Base-by-base conservation (phyloP, 2,888 invertebrate species). In the Himalopsyche anomala region DNA sequence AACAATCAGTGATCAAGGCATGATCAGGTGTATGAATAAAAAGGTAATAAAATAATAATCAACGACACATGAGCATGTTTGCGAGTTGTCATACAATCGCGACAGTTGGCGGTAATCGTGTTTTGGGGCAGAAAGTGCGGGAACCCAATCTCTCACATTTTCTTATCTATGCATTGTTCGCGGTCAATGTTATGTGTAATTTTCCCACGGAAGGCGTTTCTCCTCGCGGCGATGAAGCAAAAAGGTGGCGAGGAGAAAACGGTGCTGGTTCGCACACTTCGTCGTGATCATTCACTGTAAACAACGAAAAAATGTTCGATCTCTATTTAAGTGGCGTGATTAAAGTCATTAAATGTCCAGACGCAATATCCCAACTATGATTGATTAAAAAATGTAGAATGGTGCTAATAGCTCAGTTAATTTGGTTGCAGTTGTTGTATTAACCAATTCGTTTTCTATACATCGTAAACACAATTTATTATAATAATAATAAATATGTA, bases 181-280 rank as follows among this genome's bases (percentile, higher is more conserved):
- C 80, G 80, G 80, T 80, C 80, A 80, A 80, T 80, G 80, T 80
- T 80, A 80, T 40, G 80, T 74, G 74, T 28, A 36, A 74, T 74
- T 74, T 74, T 74, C 74, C 74, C 74, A 74, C 74, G 74, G 36
- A 74, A 74, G 74, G 74, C 74, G 74, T 74, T 74, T 74, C 74
- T 74, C 36, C 36, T 36, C 36, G 51, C 15, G 4, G 51, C 51
- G 51, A 51, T 36, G 74, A 12, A 74, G 74, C 74, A 74, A 74
- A 74, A 38, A 74, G 74, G 74, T 74, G 74, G 74, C 74, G 74
- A 28, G 74, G 74, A 74, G 74, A 74, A 74, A 74, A 74, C 74
- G 74, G 28, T 74, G 62, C 38, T 36, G 74, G 74, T 74, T 74
- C 74, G 74, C 74, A 74, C 74, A 74, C 74, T 51, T 15, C 28